A percentile compares a stretch with the other conserved stretches of the same genome.
These are phyloP conservation scores for Norana najaformis DNA, from an alignment of 2,888 invertebrate species.

Conservation along the genomic window DNA sequence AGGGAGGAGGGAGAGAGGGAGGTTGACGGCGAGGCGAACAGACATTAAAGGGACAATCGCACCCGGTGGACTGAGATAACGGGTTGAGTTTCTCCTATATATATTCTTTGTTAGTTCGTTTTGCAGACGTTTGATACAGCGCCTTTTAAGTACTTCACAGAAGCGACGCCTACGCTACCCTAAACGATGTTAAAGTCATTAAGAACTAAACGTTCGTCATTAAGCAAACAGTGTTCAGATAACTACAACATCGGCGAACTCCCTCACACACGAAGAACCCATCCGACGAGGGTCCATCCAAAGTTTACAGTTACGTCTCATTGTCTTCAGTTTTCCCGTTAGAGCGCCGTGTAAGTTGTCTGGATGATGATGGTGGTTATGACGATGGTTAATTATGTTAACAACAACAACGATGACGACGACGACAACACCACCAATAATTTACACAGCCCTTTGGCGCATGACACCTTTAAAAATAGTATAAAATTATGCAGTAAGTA, in stretches of 20 bases:
- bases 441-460: background rate
- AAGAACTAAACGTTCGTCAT: too few relatives aligned
- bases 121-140: too few relatives aligned
- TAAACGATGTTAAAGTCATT: too few relatives aligned
- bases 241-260: too few relatives aligned
- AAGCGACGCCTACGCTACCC: too few relatives aligned
- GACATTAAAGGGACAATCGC: background rate
- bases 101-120: background rate
- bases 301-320: too few relatives aligned
- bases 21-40: background rate
- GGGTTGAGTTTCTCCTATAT: background rate
- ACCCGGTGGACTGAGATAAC: background rate
- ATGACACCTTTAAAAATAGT: background rate
- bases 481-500: too few relatives aligned
- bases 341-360: background rate
- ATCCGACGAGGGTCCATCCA: too few relatives aligned
- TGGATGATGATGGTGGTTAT: constrained; percentile 1
- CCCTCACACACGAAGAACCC: too few relatives aligned
- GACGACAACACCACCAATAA: background rate
- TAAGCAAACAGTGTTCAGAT: too few relatives aligned
- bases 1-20: background rate
- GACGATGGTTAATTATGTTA: background rate
- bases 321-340: background rate
- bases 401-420: constrained; percentile 24
- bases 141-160: too few relatives aligned